Evolutionary conservation across 2,888 invertebrate genomes (phyloP).

Genomic region (Salpingus planirostris): DNA sequence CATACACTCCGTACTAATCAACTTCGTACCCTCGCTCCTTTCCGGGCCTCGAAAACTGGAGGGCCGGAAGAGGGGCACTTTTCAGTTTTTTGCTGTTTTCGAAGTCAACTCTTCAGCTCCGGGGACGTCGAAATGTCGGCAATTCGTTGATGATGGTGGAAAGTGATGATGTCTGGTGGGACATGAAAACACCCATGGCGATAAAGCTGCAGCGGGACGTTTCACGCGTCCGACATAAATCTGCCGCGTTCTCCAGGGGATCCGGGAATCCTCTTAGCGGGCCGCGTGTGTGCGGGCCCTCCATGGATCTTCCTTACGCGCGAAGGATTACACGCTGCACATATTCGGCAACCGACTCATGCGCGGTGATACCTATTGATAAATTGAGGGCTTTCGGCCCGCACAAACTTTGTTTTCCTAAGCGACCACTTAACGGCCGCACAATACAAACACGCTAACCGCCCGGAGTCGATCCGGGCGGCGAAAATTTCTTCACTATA

Average conservation of each 20-base stretch:
- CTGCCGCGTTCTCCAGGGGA: conserved; percentile 34
- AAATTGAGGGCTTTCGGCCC: conserved; percentile 22
- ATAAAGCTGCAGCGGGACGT: conserved; percentile 35
- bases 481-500: no score
- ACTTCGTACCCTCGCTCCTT: conserved; percentile 10
- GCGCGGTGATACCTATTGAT: conserved; percentile 29
- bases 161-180: no score
- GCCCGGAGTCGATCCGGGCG: no score
- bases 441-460: no score
- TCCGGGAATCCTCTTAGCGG: conserved; percentile 37
- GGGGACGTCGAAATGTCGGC: no score
- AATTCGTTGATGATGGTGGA: conserved; percentile 18
- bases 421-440: no score
- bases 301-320: conserved; percentile 33
- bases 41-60: no score
- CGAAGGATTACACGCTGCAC: conserved; percentile 26
- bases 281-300: conserved; percentile 33
- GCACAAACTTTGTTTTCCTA: conserved; percentile 3
- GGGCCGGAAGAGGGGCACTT: no score
- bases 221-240: conserved; percentile 40
- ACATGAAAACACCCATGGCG: conserved; percentile 37
- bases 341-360: conserved; percentile 21
- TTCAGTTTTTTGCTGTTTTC: no score
- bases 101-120: no score
- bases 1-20: conserved; percentile 25